Evolutionary conservation across 2,888 invertebrate genomes (phyloP), one percentile per base, ranked within the genome.

Genomic region (Watsonalla cultraria): DNA sequence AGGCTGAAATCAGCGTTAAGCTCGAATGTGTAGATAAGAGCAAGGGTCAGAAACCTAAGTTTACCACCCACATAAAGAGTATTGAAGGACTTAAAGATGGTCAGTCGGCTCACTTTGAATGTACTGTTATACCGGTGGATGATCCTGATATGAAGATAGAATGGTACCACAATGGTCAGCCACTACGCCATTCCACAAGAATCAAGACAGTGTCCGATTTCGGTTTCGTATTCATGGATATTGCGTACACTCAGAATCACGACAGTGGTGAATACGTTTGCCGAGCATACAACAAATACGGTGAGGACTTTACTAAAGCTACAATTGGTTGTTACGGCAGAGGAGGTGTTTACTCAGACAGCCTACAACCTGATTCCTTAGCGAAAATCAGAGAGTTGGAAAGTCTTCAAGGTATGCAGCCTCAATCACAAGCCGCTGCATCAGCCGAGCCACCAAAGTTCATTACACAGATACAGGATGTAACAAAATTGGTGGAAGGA

Each of bases 101-200:
- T 5, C 97, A 98, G 81, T 95, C 97, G 0, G 97, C 97, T 59
- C 98, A 98, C 90, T 98, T 98, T 80, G 98, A 99, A 88, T 98
- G 98, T 76, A 97, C 97, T 5, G 92, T 99, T 50, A 94, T 97
- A 14, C 99, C 99, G 5, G 96, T 98, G 7, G 97, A 97, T 60
- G 99, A 99, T 85, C 98, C 98, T 4, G 94, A 96, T 47, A 94
- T 99, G 87, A 95, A 96, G 77, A 97, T 98, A 33, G 98, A 99
- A 89, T 99, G 99, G 99, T 98, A 96, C 90, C 97, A 97, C 75
- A 97, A 99, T 79, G 98, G 97, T 6, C 93, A 96, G 73, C 96
- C 97, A 0, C 86, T 99, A 64, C 93, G 96, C 55, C 96, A 97
- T 76, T 96, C 97, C 5, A 96, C 96, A 24, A 93, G 98, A 61